Conservation (phyloP, 37 sponge, comb jelly and placozoan genomes). For the Dysidea cf. avara region DNA sequence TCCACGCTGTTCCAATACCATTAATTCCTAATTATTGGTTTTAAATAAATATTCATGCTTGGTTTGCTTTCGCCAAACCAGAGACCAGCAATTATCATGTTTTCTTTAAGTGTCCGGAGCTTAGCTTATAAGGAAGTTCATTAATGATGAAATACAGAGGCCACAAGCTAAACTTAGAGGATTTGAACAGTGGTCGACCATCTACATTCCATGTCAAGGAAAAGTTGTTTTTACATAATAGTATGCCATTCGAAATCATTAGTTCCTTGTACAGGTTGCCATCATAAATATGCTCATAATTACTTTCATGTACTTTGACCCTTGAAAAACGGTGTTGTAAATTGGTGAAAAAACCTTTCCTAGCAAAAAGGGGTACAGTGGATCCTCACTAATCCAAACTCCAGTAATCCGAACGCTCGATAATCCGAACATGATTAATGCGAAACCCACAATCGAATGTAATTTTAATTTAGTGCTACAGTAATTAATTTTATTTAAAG, state of each 20-base stretch:
- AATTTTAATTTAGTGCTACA: too few relatives aligned
- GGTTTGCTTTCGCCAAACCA: constrained; percentile 25
- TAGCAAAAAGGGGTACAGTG: too few relatives aligned
- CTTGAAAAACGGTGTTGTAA: constrained; percentile 13
- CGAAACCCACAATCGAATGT: too few relatives aligned
- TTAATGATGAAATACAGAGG: constrained; percentile 17
- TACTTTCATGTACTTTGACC: neutral
- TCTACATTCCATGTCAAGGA: too few relatives aligned
- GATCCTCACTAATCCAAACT: too few relatives aligned
- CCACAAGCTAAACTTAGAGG: constrained; percentile 10
- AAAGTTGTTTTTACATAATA: neutral
- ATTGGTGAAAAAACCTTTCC: too few relatives aligned
- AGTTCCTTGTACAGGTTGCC: constrained; percentile 1
- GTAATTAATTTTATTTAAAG: too few relatives aligned
- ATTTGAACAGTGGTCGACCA: constrained; percentile 16
- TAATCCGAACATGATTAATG: too few relatives aligned
- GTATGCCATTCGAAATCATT: neutral
- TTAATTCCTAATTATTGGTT: neutral
- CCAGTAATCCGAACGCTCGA: too few relatives aligned
- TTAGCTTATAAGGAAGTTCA: constrained; percentile 14
- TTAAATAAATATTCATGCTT: constrained; percentile 8
- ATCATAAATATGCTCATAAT: constrained; percentile 16
- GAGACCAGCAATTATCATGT: constrained; percentile 15
- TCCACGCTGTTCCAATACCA: neutral
- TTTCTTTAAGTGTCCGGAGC: neutral